These are phyloP conservation scores for Pristionchus maxplancki DNA, from an alignment of 2,888 invertebrate genomes.

Conservation along the genomic window DNA sequence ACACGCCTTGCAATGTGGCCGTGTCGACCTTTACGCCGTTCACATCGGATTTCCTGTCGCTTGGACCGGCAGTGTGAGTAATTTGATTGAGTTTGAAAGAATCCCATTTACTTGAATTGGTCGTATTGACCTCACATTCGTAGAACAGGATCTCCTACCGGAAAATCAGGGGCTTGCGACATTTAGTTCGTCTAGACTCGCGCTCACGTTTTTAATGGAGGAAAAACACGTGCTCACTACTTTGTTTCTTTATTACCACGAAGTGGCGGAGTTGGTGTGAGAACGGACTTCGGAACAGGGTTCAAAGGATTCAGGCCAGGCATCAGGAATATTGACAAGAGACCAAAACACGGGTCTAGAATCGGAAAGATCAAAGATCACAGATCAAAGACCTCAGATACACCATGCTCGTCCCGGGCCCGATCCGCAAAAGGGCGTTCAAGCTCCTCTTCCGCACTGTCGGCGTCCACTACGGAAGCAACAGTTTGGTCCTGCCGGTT, in stretches of 20 bases:
- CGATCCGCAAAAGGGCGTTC: background rate
- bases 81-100: too few species aligned
- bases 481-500: background rate
- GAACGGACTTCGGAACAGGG: background rate
- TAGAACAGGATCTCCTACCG: background rate
- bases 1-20: background rate
- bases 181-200: background rate
- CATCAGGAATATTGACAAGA: background rate
- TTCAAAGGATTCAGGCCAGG: background rate
- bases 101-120: too few species aligned
- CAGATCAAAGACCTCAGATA: background rate
- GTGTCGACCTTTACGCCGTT: background rate
- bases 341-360: background rate
- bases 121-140: background rate
- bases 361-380: slow-evolving; percentile 4
- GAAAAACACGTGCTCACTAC: background rate
- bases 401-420: slow-evolving; percentile 36
- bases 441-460: background rate
- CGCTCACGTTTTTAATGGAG: background rate
- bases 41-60: slow-evolving; percentile 18
- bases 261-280: background rate
- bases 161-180: background rate
- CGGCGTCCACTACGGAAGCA: background rate
- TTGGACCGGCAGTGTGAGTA: slow-evolving; percentile 32
- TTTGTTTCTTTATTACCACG: background rate